Evolutionary conservation across 2,888 invertebrate species (phyloP).

Genomic region (Cinara cedri): DNA sequence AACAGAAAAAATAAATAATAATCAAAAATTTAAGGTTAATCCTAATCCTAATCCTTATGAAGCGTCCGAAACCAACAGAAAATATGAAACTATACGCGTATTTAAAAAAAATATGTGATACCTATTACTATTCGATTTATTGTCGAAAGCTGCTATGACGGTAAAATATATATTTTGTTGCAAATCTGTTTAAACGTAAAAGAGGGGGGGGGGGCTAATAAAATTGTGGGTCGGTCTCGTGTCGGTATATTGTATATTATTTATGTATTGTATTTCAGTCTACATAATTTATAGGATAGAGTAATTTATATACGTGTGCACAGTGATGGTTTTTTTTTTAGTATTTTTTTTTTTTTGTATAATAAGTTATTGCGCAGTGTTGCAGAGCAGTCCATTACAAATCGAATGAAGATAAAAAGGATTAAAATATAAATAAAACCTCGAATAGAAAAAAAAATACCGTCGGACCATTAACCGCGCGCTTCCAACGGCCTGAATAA

Average conservation of each 20-base stretch:
- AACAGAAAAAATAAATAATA: no score
- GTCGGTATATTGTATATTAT: not conserved
- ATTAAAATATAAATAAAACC: slow-evolving; percentile 30
- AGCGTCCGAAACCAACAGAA: no score
- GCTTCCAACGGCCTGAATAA: not conserved
- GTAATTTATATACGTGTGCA: not conserved
- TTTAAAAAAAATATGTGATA: no score
- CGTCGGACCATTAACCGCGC: slow-evolving; percentile 14
- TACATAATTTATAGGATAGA: not conserved
- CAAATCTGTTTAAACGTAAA: not conserved
- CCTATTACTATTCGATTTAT: no score
- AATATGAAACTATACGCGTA: no score
- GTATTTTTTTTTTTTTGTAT: not conserved
- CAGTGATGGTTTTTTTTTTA: no score
- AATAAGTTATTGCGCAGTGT: not conserved
- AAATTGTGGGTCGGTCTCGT: not conserved
- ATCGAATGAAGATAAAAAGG: slow-evolving; percentile 29
- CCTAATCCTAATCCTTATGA: no score
- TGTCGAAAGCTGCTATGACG: no score
- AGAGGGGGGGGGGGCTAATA: not conserved
- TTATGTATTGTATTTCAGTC: not conserved
- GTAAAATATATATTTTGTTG: no score
- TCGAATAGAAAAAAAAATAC: slow-evolving; percentile 16
- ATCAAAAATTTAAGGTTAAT: no score
- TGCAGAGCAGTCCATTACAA: slow-evolving; percentile 18